A percentile compares a stretch with the other conserved stretches of the same genome.
Evolutionary conservation across 1,140 invertebrate genomes (phyloP).

Genomic region (Sweltsa coloradensis): DNA sequence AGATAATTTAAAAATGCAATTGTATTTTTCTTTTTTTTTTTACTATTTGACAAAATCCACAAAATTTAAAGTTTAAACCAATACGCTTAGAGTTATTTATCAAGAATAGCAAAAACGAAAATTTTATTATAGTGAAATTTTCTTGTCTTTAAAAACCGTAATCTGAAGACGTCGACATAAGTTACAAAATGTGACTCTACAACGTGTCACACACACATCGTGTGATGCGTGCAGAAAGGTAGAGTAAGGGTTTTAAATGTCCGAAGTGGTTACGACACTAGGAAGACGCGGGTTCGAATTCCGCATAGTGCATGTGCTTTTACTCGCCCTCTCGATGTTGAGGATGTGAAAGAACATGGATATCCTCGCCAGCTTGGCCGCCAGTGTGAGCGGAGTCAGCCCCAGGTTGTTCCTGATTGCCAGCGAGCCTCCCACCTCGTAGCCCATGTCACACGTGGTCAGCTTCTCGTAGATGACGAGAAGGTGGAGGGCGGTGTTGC

Average conservation of each 20-base stretch:
- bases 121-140: no score
- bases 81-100: no score
- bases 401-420: slow-evolving; percentile 75
- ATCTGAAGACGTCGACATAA: slow-evolving; percentile 1
- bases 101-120: no score
- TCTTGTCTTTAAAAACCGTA: slow-evolving; percentile 6
- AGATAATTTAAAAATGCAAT: no score
- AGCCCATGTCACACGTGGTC: slow-evolving; percentile 86
- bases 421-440: slow-evolving; percentile 79
- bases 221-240: neutral
- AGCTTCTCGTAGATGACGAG: slow-evolving; percentile 92
- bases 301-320: no score
- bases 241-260: slow-evolving; percentile 26
- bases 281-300: no score
- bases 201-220: neutral
- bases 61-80: no score
- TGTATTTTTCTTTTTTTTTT: no score
- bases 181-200: no score
- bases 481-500: slow-evolving; percentile 95
- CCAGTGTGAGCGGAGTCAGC: slow-evolving; percentile 84
- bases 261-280: slow-evolving; percentile 95
- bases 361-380: slow-evolving; percentile 83
- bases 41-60: no score
- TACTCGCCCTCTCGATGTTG: slow-evolving; percentile 86
- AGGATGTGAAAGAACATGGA: slow-evolving; percentile 95